These are phyloP conservation scores for Aleiodes sp. DNA, from an alignment of 1,140 invertebrate genomes.

Conservation along the genomic window DNA sequence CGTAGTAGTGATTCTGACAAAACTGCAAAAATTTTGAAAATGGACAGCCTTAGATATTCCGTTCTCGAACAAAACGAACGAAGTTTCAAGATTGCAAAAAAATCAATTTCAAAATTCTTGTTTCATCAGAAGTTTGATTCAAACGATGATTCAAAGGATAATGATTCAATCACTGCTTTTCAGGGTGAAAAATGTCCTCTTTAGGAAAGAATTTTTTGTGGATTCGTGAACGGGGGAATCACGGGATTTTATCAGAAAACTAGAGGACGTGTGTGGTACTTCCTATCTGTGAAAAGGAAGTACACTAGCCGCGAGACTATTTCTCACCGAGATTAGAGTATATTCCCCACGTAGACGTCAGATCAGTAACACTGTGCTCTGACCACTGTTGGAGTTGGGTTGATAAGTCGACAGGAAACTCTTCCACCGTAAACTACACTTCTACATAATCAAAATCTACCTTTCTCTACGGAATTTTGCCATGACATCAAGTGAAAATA, in stretches of 20 bases:
- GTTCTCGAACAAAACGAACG: no score
- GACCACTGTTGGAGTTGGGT: conserved; percentile 5
- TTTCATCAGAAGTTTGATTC: no score
- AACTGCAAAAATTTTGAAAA: no score
- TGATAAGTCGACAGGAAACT: background rate
- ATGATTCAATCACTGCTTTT: no score
- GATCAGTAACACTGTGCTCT: background rate
- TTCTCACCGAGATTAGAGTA: conserved; percentile 9
- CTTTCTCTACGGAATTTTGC: background rate
- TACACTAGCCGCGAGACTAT: conserved; percentile 8
- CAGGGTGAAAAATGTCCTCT: no score
- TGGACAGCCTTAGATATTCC: no score
- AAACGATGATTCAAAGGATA: no score
- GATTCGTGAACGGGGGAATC: background rate
- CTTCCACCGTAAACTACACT: background rate
- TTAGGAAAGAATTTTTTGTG: background rate
- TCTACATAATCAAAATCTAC: background rate
- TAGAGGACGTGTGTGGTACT: background rate
- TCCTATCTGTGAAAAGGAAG: background rate
- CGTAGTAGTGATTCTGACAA: no score
- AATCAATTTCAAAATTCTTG: no score
- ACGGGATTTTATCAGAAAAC: background rate
- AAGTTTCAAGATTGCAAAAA: no score
- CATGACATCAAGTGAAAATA: no score
- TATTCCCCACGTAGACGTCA: conserved; percentile 1